Evolutionary conservation across 1,140 invertebrate species (phyloP).

Genomic region (Atta cephalotes): DNA sequence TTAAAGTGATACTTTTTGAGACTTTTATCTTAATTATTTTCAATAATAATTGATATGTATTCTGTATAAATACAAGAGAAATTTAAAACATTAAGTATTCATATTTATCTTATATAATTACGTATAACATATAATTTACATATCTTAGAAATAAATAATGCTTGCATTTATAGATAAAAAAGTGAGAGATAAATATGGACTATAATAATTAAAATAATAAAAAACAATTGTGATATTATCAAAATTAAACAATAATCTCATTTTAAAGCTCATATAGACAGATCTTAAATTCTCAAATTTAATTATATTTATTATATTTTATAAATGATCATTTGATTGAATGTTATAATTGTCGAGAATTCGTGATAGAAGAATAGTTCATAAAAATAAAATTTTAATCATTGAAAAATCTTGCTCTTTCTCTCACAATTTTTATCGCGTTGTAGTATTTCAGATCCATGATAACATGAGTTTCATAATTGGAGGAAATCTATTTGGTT

Average conservation of each 20-base stretch:
- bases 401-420: background rate
- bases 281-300: background rate
- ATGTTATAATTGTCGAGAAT: slow-evolving; percentile 1
- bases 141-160: no score
- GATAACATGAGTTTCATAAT: slow-evolving; percentile 9
- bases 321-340: background rate
- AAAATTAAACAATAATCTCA: background rate
- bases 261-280: background rate
- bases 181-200: no score
- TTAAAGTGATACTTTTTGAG: background rate
- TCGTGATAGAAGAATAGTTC: background rate
- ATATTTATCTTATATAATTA: no score
- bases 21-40: background rate
- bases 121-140: no score
- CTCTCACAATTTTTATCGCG: background rate
- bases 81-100: background rate
- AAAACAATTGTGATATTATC: background rate
- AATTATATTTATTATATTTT: background rate
- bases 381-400: background rate
- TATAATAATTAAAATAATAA: slow-evolving; percentile 6
- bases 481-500: background rate
- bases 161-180: no score
- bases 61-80: background rate
- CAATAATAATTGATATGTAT: background rate
- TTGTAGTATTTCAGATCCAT: background rate